Base-by-base conservation (phyloP, 2,888 invertebrate genomes). In the Panopea generosa region DNA sequence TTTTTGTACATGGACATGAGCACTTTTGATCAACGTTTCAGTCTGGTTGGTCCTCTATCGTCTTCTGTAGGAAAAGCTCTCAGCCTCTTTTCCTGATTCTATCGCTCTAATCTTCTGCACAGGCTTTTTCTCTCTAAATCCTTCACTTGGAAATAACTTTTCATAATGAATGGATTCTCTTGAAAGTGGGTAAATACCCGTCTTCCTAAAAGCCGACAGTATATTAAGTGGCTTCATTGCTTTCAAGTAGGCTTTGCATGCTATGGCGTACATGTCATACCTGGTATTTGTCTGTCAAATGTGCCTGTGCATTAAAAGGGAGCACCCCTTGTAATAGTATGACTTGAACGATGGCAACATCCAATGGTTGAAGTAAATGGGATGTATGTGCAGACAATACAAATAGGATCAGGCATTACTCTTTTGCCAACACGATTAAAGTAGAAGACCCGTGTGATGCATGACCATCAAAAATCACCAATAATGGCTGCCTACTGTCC, bases 301-400 rank as follows among this genome's bases (percentile, higher is more conserved):
- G 53, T 74, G 59, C 22, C 53, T 45, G 20, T 57, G 26, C 59
- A 82, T 29, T 26, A 63, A 79, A 16, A 61, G 18, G 24, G 66
- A 22, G 52, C 76, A 79, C 60, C 74, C 73, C 14, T 24, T 38
- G 33, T 78, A 63, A 43, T 78, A 78, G 40, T 60, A 57, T 18
- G 18, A 26, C 59, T 78, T 78, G 3, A 78, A 38, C 4, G 78
- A 74, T 40, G 14, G 62, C 74, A 16, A 79, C 56, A 56, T 77
- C 75, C 6, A 75, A 47, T 2, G 77, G 79, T 50, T 79, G 77
- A 24, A 74, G 73, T 2, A 74, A 16, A 56, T 76, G 79, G 16
- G 66, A 60, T 7, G 65, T 65, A 26, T 82, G 75, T 18, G 79
- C 69, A 16, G 82, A 79, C 2, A 83, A 60, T 7, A 83, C 77